phyloP scores from a whole-genome alignment of 2,888 invertebrate genomes.

The Sminthurinus aureus region DNA sequence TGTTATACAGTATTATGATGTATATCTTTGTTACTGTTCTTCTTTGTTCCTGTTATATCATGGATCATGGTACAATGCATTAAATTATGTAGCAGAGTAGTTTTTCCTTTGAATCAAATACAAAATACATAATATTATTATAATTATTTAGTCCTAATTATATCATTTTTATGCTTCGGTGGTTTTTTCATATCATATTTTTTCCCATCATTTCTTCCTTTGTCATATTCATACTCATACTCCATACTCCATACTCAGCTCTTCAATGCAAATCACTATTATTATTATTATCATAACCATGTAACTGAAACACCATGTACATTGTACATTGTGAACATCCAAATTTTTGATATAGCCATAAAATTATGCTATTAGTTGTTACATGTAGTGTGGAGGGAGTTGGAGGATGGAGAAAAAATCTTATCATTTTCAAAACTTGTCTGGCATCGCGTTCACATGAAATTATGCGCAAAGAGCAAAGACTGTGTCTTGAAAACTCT shows the following conservation, averaged over 20 bases:
- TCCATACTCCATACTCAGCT: too few species aligned
- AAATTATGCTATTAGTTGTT: conserved; percentile 38
- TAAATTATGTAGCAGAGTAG: not conserved
- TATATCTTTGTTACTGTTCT: too few species aligned
- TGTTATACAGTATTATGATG: too few species aligned
- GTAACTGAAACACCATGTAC: too few species aligned
- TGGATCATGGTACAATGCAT: not conserved
- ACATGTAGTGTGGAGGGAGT: not conserved
- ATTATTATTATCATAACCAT: too few species aligned
- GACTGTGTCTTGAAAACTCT: too few species aligned
- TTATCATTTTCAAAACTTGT: not conserved
- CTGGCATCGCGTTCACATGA: not conserved
- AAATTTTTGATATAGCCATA: conserved; percentile 40
- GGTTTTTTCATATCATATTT: conserved; percentile 17
- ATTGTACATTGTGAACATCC: too few species aligned
- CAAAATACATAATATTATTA: not conserved
- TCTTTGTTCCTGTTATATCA: too few species aligned
- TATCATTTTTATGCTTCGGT: conserved; percentile 38
- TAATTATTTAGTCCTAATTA: conserved; percentile 24
- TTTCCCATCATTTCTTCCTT: not conserved
- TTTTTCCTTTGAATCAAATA: not conserved
- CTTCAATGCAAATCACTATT: too few species aligned
- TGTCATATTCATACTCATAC: too few species aligned
- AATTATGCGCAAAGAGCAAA: not conserved
- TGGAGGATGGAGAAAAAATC: not conserved